Evolutionary conservation across 2,113 vertebrate genomes (phyloP).

Genomic region (Nerophis lumbriciformis): DNA sequence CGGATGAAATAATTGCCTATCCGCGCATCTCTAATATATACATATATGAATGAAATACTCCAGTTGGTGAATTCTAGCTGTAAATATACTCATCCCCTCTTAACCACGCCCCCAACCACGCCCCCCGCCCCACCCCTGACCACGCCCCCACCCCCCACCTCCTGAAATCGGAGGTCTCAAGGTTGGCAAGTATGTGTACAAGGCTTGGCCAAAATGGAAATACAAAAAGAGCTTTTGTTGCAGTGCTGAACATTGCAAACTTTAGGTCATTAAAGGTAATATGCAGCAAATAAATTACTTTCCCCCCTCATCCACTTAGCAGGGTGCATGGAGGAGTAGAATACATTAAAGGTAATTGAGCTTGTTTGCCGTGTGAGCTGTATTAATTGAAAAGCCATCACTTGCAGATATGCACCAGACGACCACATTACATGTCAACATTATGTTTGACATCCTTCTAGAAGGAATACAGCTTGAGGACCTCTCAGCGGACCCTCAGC

Average conservation of each 20-base stretch:
- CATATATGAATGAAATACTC: too few species aligned
- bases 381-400: constrained; percentile 68
- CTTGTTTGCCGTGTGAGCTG: constrained; percentile 61
- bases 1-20: too few species aligned
- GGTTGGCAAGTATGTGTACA: too few species aligned
- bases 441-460: constrained; percentile 58
- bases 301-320: constrained; percentile 30
- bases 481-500: constrained; percentile 44
- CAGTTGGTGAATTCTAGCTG: too few species aligned
- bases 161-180: too few species aligned
- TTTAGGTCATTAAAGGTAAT: constrained; percentile 40
- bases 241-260: constrained; percentile 23
- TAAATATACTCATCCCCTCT: too few species aligned
- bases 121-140: too few species aligned
- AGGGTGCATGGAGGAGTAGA: constrained; percentile 46
- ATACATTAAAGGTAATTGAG: constrained; percentile 66
- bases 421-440: constrained; percentile 64
- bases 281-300: constrained; percentile 34
- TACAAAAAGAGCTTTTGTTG: constrained; percentile 4
- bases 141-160: too few species aligned
- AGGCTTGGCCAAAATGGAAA: constrained; percentile 2
- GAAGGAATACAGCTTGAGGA: constrained; percentile 53
- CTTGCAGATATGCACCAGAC: constrained; percentile 58
- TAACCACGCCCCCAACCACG: too few species aligned
- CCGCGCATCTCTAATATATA: too few species aligned